These are phyloP conservation scores for Taurulus bubalis DNA, from an alignment of 2,113 vertebrate genomes.

Conservation along the genomic window DNA sequence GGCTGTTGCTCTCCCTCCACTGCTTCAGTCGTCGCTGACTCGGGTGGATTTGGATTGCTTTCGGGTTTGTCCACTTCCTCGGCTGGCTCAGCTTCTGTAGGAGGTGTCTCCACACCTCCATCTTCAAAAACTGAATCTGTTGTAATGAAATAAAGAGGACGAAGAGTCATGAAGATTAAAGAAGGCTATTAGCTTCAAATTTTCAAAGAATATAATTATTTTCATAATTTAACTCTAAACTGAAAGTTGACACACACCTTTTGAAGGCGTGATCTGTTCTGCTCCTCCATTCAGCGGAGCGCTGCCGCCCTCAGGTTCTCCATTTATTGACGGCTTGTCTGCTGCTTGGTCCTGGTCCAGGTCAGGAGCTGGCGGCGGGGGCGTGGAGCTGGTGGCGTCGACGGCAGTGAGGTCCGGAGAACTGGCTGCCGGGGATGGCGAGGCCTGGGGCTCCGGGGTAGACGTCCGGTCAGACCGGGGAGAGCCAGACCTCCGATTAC, in stretches of 20 bases:
- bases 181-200: not conserved
- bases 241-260: slow-evolving; percentile 54
- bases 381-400: slow-evolving; percentile 34
- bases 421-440: slow-evolving; percentile 72
- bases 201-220: not conserved
- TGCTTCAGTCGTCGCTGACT: slow-evolving; percentile 31
- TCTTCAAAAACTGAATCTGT: slow-evolving; percentile 72
- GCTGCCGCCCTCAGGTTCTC: slow-evolving; percentile 63
- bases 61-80: slow-evolving; percentile 45
- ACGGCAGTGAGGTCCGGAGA: slow-evolving; percentile 65
- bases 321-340: slow-evolving; percentile 73
- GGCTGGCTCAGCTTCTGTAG: slow-evolving; percentile 5
- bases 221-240: not conserved
- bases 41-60: slow-evolving; percentile 27
- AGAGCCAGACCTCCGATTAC: slow-evolving; percentile 75
- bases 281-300: slow-evolving; percentile 52
- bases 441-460: slow-evolving; percentile 73
- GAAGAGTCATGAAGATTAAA: not conserved
- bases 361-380: slow-evolving; percentile 36
- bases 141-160: not conserved
- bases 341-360: slow-evolving; percentile 32
- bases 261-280: slow-evolving; percentile 53
- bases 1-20: slow-evolving; percentile 51
- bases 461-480: slow-evolving; percentile 70
- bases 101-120: slow-evolving; percentile 31